phyloP scores from a whole-genome alignment of 2,888 invertebrate species.

The Molorchus minor region DNA sequence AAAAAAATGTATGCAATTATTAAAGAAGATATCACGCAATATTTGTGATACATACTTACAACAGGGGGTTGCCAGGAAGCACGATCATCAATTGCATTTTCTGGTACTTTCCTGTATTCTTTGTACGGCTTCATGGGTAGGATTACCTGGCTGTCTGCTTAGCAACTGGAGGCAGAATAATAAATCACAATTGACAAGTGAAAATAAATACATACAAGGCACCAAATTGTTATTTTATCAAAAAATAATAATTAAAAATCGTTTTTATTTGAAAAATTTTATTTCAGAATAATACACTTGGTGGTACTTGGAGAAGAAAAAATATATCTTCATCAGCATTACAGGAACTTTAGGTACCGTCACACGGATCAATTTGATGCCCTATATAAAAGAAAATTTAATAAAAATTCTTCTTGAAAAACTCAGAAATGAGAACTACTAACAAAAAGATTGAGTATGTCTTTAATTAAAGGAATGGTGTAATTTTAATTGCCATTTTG shows the following conservation, averaged over 20 bases:
- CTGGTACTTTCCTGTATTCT: slow-evolving; percentile 21
- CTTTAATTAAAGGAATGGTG: too few relatives aligned
- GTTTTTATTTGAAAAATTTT: too few relatives aligned
- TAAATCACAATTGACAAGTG: neutral
- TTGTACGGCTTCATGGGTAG: slow-evolving; percentile 35
- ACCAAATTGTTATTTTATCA: neutral
- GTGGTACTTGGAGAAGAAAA: neutral
- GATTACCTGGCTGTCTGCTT: slow-evolving; percentile 50
- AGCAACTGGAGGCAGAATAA: slow-evolving; percentile 49
- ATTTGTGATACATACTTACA: slow-evolving; percentile 38
- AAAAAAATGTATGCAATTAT: slow-evolving; percentile 14
- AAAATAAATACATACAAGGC: neutral
- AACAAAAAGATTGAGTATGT: too few relatives aligned
- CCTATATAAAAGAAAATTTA: slow-evolving; percentile 34
- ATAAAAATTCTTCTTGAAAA: too few relatives aligned
- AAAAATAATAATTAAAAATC: neutral
- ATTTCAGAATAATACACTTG: neutral
- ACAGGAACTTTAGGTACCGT: slow-evolving; percentile 32
- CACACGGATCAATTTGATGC: slow-evolving; percentile 35
- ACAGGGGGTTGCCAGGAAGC: slow-evolving; percentile 39
- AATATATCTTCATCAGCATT: slow-evolving; percentile 26
- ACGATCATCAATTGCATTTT: slow-evolving; percentile 19
- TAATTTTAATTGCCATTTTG: too few relatives aligned
- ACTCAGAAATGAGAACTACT: too few relatives aligned
- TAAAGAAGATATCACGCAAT: too few relatives aligned